phyloP scores from a whole-genome alignment of 2,888 invertebrate species.

The Zaprionus bogoriensis region DNA sequence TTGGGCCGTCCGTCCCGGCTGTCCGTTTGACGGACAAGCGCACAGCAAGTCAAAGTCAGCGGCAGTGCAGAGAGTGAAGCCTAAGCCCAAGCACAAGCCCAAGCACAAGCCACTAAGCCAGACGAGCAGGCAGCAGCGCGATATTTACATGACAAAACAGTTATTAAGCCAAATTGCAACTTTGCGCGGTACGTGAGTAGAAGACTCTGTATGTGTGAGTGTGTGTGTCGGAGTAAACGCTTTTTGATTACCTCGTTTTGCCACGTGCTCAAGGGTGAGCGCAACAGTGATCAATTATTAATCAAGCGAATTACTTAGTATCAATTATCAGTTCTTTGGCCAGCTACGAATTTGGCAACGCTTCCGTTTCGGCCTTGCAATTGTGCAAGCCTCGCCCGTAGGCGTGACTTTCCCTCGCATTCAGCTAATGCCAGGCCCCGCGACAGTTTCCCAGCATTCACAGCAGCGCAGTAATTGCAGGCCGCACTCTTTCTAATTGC shows the following conservation, averaged over 20 bases:
- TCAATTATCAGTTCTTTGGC: not conserved
- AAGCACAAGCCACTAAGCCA: constrained; percentile 1
- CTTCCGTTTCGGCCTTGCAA: not conserved
- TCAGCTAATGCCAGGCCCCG: constrained; percentile 20
- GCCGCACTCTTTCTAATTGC: not conserved
- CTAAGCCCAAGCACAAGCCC: too few species aligned
- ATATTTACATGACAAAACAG: constrained; percentile 22
- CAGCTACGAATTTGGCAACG: not conserved
- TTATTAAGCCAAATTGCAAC: constrained; percentile 28
- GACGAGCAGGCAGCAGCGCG: constrained; percentile 29
- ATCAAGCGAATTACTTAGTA: not conserved
- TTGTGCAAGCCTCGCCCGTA: not conserved
- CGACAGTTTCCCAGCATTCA: constrained; percentile 53
- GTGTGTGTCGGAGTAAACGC: constrained; percentile 9
- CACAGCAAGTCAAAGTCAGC: constrained; percentile 31
- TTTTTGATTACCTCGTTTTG: constrained; percentile 49
- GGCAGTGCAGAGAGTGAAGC: constrained; percentile 20
- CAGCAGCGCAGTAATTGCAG: not conserved
- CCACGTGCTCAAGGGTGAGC: constrained; percentile 60
- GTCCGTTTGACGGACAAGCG: too few species aligned
- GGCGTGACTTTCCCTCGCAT: constrained; percentile 8
- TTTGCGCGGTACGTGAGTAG: not conserved
- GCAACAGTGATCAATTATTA: constrained; percentile 31
- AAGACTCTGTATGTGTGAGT: not conserved
- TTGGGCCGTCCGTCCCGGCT: not conserved